These are phyloP conservation scores for Hyposoter didymator DNA, from an alignment of 2,888 invertebrate genomes.

Conservation along the genomic window DNA sequence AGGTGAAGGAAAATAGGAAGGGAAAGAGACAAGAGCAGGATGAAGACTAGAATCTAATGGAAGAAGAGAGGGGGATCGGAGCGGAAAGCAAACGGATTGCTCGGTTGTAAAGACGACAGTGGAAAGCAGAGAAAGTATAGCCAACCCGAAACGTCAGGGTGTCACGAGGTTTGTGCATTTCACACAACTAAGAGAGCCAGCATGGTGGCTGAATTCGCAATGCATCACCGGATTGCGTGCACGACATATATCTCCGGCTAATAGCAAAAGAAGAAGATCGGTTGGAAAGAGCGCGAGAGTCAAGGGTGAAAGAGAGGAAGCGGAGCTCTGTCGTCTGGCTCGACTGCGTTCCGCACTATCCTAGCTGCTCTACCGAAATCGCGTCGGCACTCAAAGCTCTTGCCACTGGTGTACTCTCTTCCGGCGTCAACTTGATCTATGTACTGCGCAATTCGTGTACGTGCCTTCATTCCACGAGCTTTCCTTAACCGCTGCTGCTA, in stretches of 20 bases:
- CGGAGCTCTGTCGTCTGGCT: conserved; percentile 35
- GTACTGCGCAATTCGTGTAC: conserved; percentile 42
- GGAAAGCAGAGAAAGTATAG: conserved; percentile 43
- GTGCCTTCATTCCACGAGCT: conserved; percentile 41
- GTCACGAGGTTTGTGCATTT: conserved; percentile 71
- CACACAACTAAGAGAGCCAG: conserved; percentile 62
- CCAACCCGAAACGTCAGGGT: conserved; percentile 33
- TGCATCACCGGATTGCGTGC: conserved; percentile 81
- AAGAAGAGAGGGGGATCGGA: conserved; percentile 10
- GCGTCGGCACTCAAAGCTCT: conserved; percentile 62
- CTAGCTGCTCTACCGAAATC: conserved; percentile 69
- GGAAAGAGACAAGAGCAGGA: conserved; percentile 61
- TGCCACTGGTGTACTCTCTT: conserved; percentile 58
- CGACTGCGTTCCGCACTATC: conserved; percentile 10
- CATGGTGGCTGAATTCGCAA: conserved; percentile 77
- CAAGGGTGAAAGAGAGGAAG: conserved; percentile 18
- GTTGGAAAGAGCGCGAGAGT: conserved; percentile 38
- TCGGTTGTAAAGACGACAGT: conserved; percentile 27
- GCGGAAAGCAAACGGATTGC: conserved; percentile 28
- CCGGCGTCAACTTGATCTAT: conserved; percentile 73
- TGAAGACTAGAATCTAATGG: conserved; percentile 45
- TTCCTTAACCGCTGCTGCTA: conserved; percentile 31
- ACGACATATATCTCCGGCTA: conserved; percentile 76
- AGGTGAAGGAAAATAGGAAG: conserved; percentile 34
- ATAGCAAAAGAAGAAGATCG: conserved; percentile 58